Evolutionary conservation across 2,797 vertebrate genomes (phyloP).

Genomic region (Protonibea diacanthus): DNA sequence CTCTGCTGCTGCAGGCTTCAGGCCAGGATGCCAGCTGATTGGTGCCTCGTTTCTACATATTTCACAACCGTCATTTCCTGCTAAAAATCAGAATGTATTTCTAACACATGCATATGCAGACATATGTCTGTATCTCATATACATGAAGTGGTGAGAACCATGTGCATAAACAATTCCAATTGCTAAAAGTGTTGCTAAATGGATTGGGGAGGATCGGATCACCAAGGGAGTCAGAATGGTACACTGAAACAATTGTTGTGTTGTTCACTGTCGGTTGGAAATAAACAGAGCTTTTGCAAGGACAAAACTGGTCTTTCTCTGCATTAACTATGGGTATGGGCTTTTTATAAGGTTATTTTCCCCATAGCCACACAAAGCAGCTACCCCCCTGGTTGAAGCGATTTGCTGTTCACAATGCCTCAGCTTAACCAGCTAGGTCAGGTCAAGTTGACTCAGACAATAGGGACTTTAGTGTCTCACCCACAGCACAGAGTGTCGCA

Average conservation of each 20-base stretch:
- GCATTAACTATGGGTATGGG: slow-evolving; percentile 83
- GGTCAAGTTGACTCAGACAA: slow-evolving; percentile 91
- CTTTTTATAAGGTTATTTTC: slow-evolving; percentile 87
- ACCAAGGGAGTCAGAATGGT: slow-evolving; percentile 47
- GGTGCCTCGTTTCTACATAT: slow-evolving; percentile 70
- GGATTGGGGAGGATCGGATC: slow-evolving; percentile 59
- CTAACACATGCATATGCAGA: slow-evolving; percentile 51
- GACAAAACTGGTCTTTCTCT: slow-evolving; percentile 85
- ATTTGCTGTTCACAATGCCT: slow-evolving; percentile 89
- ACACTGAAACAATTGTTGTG: slow-evolving; percentile 60
- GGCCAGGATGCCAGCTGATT: slow-evolving; percentile 82
- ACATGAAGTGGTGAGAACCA: slow-evolving; percentile 48
- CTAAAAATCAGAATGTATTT: slow-evolving; percentile 55
- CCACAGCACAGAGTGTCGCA: slow-evolving; percentile 84
- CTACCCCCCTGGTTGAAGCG: slow-evolving; percentile 87
- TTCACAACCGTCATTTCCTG: slow-evolving; percentile 71
- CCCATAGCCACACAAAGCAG: slow-evolving; percentile 84
- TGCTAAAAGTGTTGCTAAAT: slow-evolving; percentile 69
- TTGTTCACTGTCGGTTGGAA: slow-evolving; percentile 78
- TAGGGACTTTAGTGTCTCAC: slow-evolving; percentile 87
- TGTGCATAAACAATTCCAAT: slow-evolving; percentile 45
- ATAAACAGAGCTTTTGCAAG: slow-evolving; percentile 78
- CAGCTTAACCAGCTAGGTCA: slow-evolving; percentile 91
- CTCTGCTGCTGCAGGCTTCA: slow-evolving; percentile 70
- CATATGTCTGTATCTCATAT: slow-evolving; percentile 38